Conservation (phyloP, 2,113 vertebrate species). For the Heterotis niloticus region DNA sequence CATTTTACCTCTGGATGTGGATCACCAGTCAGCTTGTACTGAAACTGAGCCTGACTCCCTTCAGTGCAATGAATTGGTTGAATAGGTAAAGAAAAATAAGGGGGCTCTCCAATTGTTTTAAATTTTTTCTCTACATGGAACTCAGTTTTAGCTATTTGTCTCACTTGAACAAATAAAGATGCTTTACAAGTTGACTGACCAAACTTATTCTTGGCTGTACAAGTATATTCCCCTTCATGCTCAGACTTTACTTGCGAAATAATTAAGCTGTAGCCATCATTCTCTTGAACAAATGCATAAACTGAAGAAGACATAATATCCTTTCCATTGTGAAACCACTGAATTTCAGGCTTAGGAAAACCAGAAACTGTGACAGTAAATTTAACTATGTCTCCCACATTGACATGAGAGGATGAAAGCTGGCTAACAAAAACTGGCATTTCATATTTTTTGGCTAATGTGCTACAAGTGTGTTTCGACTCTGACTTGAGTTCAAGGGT, state of each 20-base stretch:
- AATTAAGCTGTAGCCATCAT: slow-evolving; percentile 74
- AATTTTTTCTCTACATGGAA: slow-evolving; percentile 67
- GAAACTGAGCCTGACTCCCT: slow-evolving; percentile 68
- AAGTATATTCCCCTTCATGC: slow-evolving; percentile 79
- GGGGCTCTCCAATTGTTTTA: slow-evolving; percentile 63
- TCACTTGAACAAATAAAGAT: slow-evolving; percentile 67
- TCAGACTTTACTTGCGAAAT: slow-evolving; percentile 67
- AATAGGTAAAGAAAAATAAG: slow-evolving; percentile 66
- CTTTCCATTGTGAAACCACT: slow-evolving; percentile 78
- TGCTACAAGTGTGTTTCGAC: slow-evolving; percentile 69
- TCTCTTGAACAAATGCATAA: slow-evolving; percentile 74
- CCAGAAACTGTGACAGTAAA: slow-evolving; percentile 76
- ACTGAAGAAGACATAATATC: slow-evolving; percentile 63
- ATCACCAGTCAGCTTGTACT: slow-evolving; percentile 65
- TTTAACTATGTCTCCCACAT: slow-evolving; percentile 68
- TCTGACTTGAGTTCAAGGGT: slow-evolving; percentile 90
- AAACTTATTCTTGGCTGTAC: slow-evolving; percentile 71
- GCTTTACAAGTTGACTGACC: slow-evolving; percentile 72
- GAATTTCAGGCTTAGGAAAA: slow-evolving; percentile 74
- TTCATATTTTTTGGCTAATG: slow-evolving; percentile 69
- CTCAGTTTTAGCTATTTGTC: slow-evolving; percentile 53
- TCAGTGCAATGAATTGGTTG: slow-evolving; percentile 62
- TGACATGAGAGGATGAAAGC: slow-evolving; percentile 63
- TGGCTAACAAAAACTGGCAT: slow-evolving; percentile 77
- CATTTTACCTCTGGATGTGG: slow-evolving; percentile 70